Evolutionary conservation across 2,797 vertebrate genomes (phyloP), one percentile per base, ranked within the genome.

Genomic region (Mormyrops boulengeri): DNA sequence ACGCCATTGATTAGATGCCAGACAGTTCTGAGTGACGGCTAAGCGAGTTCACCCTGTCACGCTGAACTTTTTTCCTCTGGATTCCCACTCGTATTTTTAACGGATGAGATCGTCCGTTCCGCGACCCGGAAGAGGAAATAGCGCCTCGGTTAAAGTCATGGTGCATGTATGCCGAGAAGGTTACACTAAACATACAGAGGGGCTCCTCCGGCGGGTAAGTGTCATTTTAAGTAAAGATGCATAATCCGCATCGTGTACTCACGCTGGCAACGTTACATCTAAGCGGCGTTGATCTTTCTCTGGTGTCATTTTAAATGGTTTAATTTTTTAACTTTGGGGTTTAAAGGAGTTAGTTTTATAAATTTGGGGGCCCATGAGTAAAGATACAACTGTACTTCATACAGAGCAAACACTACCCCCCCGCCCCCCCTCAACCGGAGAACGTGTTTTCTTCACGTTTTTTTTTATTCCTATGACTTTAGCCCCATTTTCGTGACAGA

Each of bases 101-200:
- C 2, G 2, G 14, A 38, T 26, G 73, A 87, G 34, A 90, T 94
- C n/a, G 88, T 91, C 9, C 89, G 91, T 90, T 89, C 93, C 92
- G 89, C 93, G 95, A 96, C 95, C 95, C 91, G 96, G 96, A 97
- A 96, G 95, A 95, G 96, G 96, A 97, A 96, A 92, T 88, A 5
- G 89, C 53, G 53, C 22, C 82, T 88, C 89, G 91, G 91, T 91
- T 91, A 92, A 94, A 95, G 94, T 96, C 94, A 93, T 92, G 93
- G 93, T 93, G 93, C 91, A 41, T 91, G 93, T 91, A 91, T 91
- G 87, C 92, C 87, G 93, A 92, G 95, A 96, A 96, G 96, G 96
- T 96, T 96, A 96, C 92, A 90, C 90, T 92, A 90, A 91, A 92
- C 91, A 92, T 88, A 91, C 77, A 89, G 22, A 73, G 87, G 85